These are phyloP conservation scores for Neotoxoptera formosana DNA, from an alignment of 1,140 invertebrate genomes.

Conservation along the genomic window DNA sequence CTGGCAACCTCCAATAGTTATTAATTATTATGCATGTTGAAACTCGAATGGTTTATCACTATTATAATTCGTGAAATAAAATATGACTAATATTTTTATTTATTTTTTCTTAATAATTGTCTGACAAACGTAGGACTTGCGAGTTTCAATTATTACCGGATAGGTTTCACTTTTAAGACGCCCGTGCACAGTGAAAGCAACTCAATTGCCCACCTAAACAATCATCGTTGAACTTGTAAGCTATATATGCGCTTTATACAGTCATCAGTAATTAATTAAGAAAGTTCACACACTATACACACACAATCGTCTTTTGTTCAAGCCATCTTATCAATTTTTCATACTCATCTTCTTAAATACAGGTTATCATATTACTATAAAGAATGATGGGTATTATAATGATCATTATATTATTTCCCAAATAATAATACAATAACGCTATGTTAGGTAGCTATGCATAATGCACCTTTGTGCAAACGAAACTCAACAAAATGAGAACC, in stretches of 20 bases:
- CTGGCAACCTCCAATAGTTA: background rate
- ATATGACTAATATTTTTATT: background rate
- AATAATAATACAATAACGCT: background rate
- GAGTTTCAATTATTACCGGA: background rate
- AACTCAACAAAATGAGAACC: background rate
- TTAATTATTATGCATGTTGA: background rate
- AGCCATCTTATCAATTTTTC: background rate
- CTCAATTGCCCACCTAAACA: background rate
- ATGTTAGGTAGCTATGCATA: background rate
- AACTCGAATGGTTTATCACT: background rate
- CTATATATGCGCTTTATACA: background rate
- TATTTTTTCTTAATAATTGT: background rate
- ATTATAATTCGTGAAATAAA: background rate
- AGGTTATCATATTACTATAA: background rate
- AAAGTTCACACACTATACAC: background rate
- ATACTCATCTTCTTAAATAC: background rate
- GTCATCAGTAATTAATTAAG: background rate
- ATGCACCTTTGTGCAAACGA: background rate
- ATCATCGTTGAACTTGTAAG: background rate
- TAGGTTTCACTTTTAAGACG: conserved; percentile 44
- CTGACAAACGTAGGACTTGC: background rate
- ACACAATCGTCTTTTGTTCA: background rate
- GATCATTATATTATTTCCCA: background rate
- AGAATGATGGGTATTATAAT: background rate
- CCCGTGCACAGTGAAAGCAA: conserved; percentile 18